phyloP scores from a whole-genome alignment of 2,888 invertebrate species.

The Chydorus sphaericus region DNA sequence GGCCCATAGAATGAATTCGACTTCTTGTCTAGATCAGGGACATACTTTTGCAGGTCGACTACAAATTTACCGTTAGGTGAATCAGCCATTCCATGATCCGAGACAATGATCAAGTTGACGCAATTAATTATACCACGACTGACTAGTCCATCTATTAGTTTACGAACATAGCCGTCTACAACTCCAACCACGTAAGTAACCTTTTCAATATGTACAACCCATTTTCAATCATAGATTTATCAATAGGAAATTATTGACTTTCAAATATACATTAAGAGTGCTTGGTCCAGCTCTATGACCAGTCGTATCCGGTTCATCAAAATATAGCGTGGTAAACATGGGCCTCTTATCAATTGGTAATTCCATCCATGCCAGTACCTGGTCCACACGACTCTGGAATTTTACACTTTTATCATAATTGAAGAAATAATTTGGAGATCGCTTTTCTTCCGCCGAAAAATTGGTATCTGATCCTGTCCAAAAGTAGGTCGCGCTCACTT shows the following conservation, averaged over 20 bases:
- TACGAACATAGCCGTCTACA: constrained; percentile 23
- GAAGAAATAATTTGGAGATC: constrained; percentile 20
- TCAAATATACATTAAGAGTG: constrained; percentile 22
- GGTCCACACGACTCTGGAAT: constrained; percentile 21
- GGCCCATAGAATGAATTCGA: constrained; percentile 15
- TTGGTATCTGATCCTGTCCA: constrained; percentile 23
- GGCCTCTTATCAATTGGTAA: constrained; percentile 21
- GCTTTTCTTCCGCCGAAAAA: constrained; percentile 23
- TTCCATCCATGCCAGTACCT: constrained; percentile 22
- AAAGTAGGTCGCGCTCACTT: constrained; percentile 21
- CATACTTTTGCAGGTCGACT: constrained; percentile 16
- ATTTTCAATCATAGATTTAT: too few relatives aligned
- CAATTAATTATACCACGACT: constrained; percentile 21
- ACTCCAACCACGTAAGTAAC: constrained; percentile 10
- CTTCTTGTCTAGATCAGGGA: constrained; percentile 14
- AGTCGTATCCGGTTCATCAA: constrained; percentile 24
- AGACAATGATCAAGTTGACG: constrained; percentile 25
- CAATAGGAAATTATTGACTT: too few relatives aligned
- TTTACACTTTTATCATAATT: constrained; percentile 20
- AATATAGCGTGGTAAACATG: constrained; percentile 23
- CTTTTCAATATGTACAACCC: too few relatives aligned
- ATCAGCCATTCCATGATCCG: constrained; percentile 25
- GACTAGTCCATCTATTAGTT: constrained; percentile 22
- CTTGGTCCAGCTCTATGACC: constrained; percentile 23
- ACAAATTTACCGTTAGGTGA: constrained; percentile 11